Evolutionary conservation across 1,140 invertebrate species (phyloP).

Genomic region (Carcinoscorpius rotundicauda): DNA sequence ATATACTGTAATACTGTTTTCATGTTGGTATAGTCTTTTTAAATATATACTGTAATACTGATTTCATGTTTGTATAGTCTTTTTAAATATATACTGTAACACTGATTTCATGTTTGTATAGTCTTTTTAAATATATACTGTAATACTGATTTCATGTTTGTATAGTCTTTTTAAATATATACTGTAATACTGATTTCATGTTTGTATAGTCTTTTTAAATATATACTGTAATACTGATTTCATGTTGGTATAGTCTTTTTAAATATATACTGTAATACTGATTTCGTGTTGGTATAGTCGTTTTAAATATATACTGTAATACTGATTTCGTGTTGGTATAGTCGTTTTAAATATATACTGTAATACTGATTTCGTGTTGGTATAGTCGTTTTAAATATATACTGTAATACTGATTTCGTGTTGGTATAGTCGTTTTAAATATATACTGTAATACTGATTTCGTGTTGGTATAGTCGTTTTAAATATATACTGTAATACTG

Average conservation of each 20-base stretch:
- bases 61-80: not conserved
- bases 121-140: constrained; percentile 5
- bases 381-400: constrained; percentile 3
- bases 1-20: not conserved
- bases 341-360: constrained; percentile 5
- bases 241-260: not conserved
- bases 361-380: not conserved
- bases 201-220: constrained; percentile 1
- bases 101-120: not conserved
- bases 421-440: constrained; percentile 1
- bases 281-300: not conserved
- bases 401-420: not conserved
- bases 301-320: constrained; percentile 6
- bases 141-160: not conserved
- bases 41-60: constrained; percentile 4
- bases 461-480: not conserved
- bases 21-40: not conserved
- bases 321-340: not conserved
- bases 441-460: not conserved
- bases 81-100: constrained; percentile 6
- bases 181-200: not conserved
- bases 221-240: not conserved
- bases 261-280: constrained; percentile 4
- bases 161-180: constrained; percentile 3
- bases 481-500: constrained; percentile 1